Conservation (phyloP, 2,888 invertebrate species). For the Chironomus tentans region DNA sequence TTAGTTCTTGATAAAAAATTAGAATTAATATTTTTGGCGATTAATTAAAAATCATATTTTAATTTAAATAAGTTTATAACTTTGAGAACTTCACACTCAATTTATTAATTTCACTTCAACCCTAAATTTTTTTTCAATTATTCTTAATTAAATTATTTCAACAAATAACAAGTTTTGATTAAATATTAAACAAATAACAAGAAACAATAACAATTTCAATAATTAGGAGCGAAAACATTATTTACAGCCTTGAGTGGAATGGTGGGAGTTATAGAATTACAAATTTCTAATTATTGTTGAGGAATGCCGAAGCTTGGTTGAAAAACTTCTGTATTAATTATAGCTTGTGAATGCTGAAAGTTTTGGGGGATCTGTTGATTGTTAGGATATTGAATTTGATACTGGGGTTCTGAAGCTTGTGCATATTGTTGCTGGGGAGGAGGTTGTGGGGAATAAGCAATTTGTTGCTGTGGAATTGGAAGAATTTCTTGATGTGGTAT, state of each 20-base stretch:
- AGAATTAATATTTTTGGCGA: too few species aligned
- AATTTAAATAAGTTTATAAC: too few species aligned
- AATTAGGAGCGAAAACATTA: not conserved
- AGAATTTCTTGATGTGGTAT: not conserved
- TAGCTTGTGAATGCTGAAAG: not conserved
- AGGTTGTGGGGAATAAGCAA: not conserved
- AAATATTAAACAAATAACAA: not conserved
- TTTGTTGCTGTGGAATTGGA: not conserved
- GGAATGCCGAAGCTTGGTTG: not conserved
- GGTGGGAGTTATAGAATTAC: not conserved
- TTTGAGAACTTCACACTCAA: too few species aligned
- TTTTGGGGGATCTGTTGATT: not conserved
- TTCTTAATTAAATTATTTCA: not conserved
- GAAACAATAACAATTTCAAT: not conserved
- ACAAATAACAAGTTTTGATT: not conserved
- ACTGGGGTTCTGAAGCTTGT: not conserved
- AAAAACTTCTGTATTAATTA: not conserved
- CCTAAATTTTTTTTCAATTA: too few species aligned
- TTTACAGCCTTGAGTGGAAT: not conserved
- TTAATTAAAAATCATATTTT: too few species aligned
- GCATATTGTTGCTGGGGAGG: not conserved
- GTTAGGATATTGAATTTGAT: not conserved
- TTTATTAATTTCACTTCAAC: too few species aligned
- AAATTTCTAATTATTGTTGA: not conserved
- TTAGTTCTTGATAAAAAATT: too few species aligned